Conservation (phyloP, 2,797 vertebrate species). For the Acipenser oxyrinchus region DNA sequence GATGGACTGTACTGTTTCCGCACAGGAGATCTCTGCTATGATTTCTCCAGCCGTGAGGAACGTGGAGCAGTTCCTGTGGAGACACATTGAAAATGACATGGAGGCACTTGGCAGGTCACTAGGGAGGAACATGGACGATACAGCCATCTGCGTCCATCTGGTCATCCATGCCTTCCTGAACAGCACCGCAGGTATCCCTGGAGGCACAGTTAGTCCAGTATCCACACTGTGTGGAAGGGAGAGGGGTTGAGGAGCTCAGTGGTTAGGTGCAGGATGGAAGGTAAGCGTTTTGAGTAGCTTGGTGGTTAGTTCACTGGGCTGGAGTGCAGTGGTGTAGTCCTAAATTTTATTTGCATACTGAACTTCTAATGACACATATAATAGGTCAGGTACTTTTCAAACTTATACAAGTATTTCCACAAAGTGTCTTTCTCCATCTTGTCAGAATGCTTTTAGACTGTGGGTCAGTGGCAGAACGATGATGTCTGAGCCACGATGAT, state of each 20-base stretch:
- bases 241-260: background rate
- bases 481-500: background rate
- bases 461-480: background rate
- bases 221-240: background rate
- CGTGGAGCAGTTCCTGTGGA: conserved; percentile 46
- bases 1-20: background rate
- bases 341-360: no score
- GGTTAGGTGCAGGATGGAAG: background rate
- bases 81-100: conserved; percentile 54
- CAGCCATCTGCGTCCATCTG: conserved; percentile 45
- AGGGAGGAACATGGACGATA: conserved; percentile 49
- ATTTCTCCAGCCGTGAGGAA: conserved; percentile 32
- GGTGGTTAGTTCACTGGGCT: background rate
- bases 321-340: no score
- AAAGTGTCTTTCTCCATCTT: no score
- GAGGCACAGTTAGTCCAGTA: background rate
- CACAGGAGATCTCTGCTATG: conserved; percentile 42
- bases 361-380: no score
- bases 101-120: conserved; percentile 38
- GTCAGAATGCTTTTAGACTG: no score
- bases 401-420: no score
- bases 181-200: conserved; percentile 27
- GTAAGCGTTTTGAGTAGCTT: background rate
- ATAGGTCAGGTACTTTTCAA: no score
- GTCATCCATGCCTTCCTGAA: conserved; percentile 35